Percentiles rank a stretch among this genome's conserved stretches.
These are phyloP conservation scores for Saturnia japonica DNA, from an alignment of 2,888 invertebrate genomes.

Conservation along the genomic window DNA sequence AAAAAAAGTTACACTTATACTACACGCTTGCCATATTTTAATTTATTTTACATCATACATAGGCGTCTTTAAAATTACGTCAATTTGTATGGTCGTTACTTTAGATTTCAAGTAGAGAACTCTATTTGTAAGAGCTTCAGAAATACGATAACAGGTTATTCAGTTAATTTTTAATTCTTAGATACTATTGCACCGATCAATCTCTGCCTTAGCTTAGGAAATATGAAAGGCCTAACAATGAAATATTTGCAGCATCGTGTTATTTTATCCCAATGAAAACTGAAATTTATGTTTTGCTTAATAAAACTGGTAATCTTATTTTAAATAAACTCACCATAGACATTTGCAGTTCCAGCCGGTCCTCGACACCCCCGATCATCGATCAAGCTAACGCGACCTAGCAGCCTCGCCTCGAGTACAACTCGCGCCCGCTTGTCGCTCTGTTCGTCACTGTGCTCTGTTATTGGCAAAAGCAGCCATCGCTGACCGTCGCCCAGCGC, in stretches of 20 bases:
- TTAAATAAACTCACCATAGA: conserved; percentile 56
- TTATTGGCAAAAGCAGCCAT: conserved; percentile 55
- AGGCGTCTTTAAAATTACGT: neutral
- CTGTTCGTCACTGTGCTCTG: conserved; percentile 41
- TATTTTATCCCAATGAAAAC: neutral
- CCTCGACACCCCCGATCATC: conserved; percentile 69
- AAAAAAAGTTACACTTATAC: neutral
- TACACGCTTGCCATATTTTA: neutral
- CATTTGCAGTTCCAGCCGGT: conserved; percentile 65
- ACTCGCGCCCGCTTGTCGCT: conserved; percentile 31
- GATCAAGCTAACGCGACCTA: conserved; percentile 63
- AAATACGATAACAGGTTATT: neutral
- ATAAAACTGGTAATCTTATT: neutral
- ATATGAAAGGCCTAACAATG: neutral
- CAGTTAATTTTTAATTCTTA: neutral
- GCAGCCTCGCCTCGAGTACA: conserved; percentile 54
- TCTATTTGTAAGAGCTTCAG: neutral
- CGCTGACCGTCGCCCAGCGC: conserved; percentile 46
- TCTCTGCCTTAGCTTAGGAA: neutral
- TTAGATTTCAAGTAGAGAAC: neutral
- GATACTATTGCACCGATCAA: neutral
- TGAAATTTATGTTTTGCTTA: neutral
- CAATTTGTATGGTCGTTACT: neutral
- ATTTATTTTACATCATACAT: too few species aligned
- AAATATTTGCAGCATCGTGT: neutral